A percentile compares a stretch with the other conserved stretches of the same genome.
phyloP scores from a whole-genome alignment of 2,888 invertebrate genomes.

The Subacronicta megacephala region DNA sequence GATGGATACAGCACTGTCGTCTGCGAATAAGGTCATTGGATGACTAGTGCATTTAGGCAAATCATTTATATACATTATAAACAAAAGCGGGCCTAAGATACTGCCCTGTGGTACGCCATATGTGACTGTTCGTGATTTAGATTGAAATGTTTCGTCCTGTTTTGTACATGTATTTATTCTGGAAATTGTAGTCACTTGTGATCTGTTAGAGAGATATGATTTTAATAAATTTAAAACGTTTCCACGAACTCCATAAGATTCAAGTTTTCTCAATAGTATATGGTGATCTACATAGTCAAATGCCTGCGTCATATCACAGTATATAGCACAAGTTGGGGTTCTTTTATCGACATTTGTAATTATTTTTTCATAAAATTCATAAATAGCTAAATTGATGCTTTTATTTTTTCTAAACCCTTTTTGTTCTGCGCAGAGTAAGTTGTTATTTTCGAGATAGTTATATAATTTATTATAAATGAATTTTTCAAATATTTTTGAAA shows the following conservation, averaged over 20 bases:
- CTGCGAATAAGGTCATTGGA: constrained; percentile 12
- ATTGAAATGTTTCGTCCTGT: constrained; percentile 5
- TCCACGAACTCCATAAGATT: not conserved
- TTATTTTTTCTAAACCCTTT: not conserved
- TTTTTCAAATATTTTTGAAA: not conserved
- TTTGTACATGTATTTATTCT: constrained; percentile 8
- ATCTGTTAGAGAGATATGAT: no score
- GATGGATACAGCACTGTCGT: constrained; percentile 11
- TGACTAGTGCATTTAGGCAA: constrained; percentile 1
- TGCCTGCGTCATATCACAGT: constrained; percentile 9
- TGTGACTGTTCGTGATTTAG: constrained; percentile 2
- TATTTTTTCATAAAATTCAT: constrained; percentile 5
- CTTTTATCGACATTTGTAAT: constrained; percentile 6
- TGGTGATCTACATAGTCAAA: constrained; percentile 6
- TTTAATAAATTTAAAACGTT: no score
- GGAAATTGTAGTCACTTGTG: constrained; percentile 7
- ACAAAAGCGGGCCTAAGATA: no score
- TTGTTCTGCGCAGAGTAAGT: not conserved
- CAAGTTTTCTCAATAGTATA: constrained; percentile 3
- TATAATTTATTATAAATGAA: no score
- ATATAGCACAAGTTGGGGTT: constrained; percentile 3
- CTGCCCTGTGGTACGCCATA: constrained; percentile 11
- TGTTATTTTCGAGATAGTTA: not conserved
- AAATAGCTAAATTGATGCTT: constrained; percentile 2
- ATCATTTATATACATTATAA: no score